phyloP scores from a whole-genome alignment of 64 coral and sea anemone genomes.

The Stichodactyla helianthus region DNA sequence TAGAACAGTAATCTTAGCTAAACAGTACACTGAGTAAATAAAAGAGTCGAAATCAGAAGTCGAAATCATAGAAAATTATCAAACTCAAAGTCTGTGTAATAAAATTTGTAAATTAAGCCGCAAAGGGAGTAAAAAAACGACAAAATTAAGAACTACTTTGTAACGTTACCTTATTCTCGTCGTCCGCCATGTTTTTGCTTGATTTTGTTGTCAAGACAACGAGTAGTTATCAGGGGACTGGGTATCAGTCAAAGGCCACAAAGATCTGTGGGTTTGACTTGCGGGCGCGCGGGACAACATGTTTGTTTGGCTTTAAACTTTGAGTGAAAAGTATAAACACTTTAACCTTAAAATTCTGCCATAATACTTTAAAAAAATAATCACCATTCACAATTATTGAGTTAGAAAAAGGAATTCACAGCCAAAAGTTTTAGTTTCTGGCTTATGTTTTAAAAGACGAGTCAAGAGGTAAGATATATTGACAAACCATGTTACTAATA shows the following conservation, averaged over 20 bases:
- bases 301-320: background rate
- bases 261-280: background rate
- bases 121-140: background rate
- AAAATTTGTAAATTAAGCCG: background rate
- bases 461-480: too few species aligned
- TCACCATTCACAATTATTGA: too few species aligned
- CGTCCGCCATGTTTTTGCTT: slow-evolving; percentile 60
- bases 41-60: too few species aligned
- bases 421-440: too few species aligned
- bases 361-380: too few species aligned
- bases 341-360: background rate
- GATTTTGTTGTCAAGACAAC: slow-evolving; percentile 21
- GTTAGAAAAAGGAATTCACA: too few species aligned
- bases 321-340: background rate
- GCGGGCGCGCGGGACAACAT: background rate
- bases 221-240: background rate
- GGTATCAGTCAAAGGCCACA: background rate
- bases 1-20: too few species aligned
- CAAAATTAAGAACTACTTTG: background rate
- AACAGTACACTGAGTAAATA: too few species aligned
- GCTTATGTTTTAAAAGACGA: too few species aligned
- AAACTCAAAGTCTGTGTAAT: background rate
- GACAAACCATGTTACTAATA: too few species aligned
- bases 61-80: background rate
- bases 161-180: slow-evolving; percentile 33